phyloP scores from a whole-genome alignment of 23 tunicate species.

The Oikopleura vanhoeffeni region DNA sequence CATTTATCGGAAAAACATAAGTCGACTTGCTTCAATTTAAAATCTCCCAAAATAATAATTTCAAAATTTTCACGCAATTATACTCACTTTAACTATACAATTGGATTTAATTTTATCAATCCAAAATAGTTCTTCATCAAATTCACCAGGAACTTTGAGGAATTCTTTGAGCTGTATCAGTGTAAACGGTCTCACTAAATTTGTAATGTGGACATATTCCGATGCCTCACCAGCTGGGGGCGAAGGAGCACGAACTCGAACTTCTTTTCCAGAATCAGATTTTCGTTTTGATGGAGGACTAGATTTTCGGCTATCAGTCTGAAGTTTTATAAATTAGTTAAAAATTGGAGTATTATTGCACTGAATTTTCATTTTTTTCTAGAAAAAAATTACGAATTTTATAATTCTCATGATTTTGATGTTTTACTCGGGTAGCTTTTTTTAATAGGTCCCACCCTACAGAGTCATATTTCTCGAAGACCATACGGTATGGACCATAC shows the following conservation, averaged over 20 bases:
- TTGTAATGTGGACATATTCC: constrained; percentile 35
- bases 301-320: too few species aligned
- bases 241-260: background rate
- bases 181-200: constrained; percentile 79
- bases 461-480: too few species aligned
- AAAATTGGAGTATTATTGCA: too few species aligned
- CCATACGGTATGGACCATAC: too few species aligned
- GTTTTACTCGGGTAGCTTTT: too few species aligned
- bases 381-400: too few species aligned
- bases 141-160: constrained; percentile 38
- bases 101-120: constrained; percentile 74
- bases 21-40: background rate
- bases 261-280: too few species aligned
- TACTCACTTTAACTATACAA: constrained; percentile 63
- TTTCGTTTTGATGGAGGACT: too few species aligned
- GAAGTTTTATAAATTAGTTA: too few species aligned
- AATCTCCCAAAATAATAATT: background rate
- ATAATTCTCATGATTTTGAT: too few species aligned
- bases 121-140: constrained; percentile 59
- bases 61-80: background rate
- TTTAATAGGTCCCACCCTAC: too few species aligned
- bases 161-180: constrained; percentile 40
- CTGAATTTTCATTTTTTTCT: too few species aligned
- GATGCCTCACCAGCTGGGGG: background rate
- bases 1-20: background rate